Percentiles rank a stretch among this genome's conserved stretches.
These are phyloP conservation scores for Silvanus unidentatus DNA, from an alignment of 2,888 invertebrate species.

Conservation along the genomic window DNA sequence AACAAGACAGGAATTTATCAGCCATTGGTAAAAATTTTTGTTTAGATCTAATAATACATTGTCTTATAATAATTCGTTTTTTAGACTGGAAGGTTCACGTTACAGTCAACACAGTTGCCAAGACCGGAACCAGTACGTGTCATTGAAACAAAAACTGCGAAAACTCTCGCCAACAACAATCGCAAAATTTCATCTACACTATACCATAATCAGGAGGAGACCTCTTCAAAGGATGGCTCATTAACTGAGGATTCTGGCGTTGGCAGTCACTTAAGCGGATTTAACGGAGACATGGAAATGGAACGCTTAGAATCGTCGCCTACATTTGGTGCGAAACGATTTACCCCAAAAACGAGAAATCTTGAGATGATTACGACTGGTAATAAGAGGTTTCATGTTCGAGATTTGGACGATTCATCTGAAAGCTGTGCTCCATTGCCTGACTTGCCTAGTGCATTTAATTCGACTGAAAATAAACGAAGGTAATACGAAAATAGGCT, in stretches of 20 bases:
- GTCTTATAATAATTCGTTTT: conserved; percentile 15
- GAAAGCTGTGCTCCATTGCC: conserved; percentile 62
- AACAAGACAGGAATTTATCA: conserved; percentile 18
- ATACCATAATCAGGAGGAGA: conserved; percentile 41
- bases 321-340: conserved; percentile 28
- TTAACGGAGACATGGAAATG: conserved; percentile 24
- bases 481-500: conserved; percentile 14
- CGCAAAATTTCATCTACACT: conserved; percentile 53
- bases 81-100: conserved; percentile 54
- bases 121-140: conserved; percentile 63
- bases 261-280: conserved; percentile 36
- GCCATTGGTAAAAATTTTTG: conserved; percentile 27
- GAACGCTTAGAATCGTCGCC: conserved; percentile 42
- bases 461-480: conserved; percentile 23
- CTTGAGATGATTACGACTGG: conserved; percentile 68
- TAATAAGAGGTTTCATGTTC: conserved; percentile 71
- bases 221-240: conserved; percentile 53
- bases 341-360: conserved; percentile 44
- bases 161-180: conserved; percentile 66
- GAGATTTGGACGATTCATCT: conserved; percentile 55
- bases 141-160: conserved; percentile 64
- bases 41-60: background rate
- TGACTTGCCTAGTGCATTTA: conserved; percentile 52
- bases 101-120: conserved; percentile 69
- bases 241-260: conserved; percentile 63